Conservation (phyloP, 2,888 invertebrate species). For the Temnothorax unifasciatus region DNA sequence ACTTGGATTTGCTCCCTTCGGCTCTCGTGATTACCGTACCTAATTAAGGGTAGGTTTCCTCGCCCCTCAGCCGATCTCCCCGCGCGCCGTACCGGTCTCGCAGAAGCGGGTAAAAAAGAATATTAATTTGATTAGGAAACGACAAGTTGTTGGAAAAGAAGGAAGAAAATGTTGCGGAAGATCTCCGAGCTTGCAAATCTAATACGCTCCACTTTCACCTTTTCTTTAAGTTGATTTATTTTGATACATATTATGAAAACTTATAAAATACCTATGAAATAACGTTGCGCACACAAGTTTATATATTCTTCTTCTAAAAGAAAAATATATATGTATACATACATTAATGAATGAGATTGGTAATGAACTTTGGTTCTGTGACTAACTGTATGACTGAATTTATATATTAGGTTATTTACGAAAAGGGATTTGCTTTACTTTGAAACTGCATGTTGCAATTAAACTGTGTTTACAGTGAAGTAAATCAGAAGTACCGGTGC, state of each 20-base stretch:
- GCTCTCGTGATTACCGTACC: slow-evolving; percentile 73
- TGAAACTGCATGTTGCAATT: background rate
- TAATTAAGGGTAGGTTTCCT: slow-evolving; percentile 74
- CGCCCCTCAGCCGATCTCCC: background rate
- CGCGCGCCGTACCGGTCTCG: background rate
- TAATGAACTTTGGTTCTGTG: background rate
- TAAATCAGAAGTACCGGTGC: background rate
- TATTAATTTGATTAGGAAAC: slow-evolving; percentile 23
- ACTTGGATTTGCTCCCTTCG: slow-evolving; percentile 78
- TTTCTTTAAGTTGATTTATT: slow-evolving; percentile 1
- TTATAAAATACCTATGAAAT: background rate
- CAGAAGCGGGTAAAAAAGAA: background rate
- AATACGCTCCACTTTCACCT: background rate
- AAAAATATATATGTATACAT: background rate
- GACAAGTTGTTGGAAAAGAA: background rate
- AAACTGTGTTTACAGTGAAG: background rate
- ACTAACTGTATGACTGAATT: background rate
- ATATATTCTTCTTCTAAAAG: background rate
- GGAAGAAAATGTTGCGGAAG: slow-evolving; percentile 15
- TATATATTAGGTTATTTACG: background rate
- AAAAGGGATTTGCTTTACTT: background rate
- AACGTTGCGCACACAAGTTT: background rate
- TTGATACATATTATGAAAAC: background rate
- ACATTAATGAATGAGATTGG: background rate
- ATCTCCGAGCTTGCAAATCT: background rate